phyloP scores from a whole-genome alignment of 2,113 vertebrate genomes.

The Lepus timidus region DNA sequence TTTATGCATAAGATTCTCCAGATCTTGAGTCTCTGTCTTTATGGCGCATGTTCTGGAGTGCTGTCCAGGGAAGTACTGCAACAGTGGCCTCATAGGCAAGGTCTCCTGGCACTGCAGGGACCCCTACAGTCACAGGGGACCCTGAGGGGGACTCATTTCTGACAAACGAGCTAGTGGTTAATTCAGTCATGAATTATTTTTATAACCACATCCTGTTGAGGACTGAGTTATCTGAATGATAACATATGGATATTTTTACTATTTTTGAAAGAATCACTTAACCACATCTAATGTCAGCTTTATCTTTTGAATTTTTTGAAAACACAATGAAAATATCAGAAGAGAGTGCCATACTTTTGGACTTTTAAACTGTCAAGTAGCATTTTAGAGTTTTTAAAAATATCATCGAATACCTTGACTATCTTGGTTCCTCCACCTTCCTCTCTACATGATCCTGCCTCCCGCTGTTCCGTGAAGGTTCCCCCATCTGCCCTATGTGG shows the following conservation, averaged over 20 bases:
- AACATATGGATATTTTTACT: neutral
- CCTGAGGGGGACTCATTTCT: conserved; percentile 1
- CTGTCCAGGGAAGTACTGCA: neutral
- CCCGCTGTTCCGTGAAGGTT: neutral
- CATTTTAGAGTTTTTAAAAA: neutral
- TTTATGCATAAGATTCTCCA: neutral
- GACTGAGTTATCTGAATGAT: neutral
- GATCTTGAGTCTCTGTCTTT: neutral
- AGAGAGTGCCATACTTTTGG: neutral
- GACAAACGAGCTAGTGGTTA: neutral
- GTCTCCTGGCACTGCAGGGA: neutral
- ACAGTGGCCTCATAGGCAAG: neutral
- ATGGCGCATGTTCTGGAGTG: neutral
- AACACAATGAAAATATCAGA: neutral
- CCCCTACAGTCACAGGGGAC: neutral
- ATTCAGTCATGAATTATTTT: neutral
- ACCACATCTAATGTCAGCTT: neutral
- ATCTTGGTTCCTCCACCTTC: neutral
- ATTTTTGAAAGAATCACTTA: neutral
- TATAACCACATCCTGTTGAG: neutral
- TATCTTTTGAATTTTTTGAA: neutral
- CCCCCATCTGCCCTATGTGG: neutral
- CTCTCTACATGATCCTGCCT: neutral
- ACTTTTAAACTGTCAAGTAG: neutral
- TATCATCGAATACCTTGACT: neutral